Evolutionary conservation across 2,113 vertebrate genomes (phyloP).

Genomic region (Trochalopteron elliotii): DNA sequence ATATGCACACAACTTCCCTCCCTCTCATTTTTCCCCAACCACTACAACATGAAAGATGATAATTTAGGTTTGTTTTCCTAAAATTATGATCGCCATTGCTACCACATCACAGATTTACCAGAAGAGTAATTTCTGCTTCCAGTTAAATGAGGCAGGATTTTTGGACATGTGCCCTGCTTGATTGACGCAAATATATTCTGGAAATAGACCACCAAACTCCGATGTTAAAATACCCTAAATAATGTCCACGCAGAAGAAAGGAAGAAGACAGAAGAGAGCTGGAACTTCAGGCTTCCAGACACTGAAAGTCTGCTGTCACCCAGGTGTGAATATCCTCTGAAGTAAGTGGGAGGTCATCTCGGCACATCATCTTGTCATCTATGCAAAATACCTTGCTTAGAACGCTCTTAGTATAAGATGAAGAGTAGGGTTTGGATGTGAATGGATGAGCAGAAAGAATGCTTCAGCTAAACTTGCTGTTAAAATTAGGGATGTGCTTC

Average conservation of each 20-base stretch:
- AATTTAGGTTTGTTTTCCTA: conserved; percentile 10
- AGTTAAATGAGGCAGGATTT: not conserved
- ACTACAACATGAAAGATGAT: not conserved
- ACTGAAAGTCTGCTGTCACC: not conserved
- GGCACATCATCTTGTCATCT: not conserved
- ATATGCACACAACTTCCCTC: not conserved
- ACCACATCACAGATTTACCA: not conserved
- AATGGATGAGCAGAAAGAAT: not conserved
- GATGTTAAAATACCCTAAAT: not conserved
- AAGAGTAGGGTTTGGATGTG: not conserved
- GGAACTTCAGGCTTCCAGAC: not conserved
- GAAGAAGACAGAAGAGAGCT: not conserved
- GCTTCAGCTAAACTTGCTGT: not conserved
- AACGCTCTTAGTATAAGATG: not conserved
- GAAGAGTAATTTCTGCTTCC: not conserved
- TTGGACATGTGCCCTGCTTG: not conserved
- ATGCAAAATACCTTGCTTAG: not conserved
- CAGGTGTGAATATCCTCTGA: not conserved
- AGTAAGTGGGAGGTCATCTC: not conserved
- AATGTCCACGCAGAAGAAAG: not conserved
- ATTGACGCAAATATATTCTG: not conserved
- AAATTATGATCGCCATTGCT: not conserved
- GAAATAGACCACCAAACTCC: not conserved
- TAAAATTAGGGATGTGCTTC: not conserved
- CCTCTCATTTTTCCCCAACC: not conserved